A percentile compares a stretch with the other conserved stretches of the same genome.
Conservation (phyloP, 2,113 vertebrate species). For the Cyanoramphus novaezelandiae region DNA sequence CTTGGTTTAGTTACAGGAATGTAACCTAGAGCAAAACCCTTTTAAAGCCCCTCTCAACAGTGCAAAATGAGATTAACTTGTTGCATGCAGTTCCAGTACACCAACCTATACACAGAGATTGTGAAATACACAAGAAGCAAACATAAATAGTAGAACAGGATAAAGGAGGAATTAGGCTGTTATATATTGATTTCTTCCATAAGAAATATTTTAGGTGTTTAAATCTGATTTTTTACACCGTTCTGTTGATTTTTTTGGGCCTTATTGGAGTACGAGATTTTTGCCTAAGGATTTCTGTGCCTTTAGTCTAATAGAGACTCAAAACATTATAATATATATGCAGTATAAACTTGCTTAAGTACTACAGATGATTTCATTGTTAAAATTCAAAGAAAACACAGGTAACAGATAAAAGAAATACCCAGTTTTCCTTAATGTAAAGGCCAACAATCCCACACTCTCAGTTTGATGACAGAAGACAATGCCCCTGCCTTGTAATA, state of each 20-base stretch:
- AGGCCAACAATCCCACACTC: neutral
- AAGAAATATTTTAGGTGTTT: neutral
- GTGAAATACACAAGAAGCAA: neutral
- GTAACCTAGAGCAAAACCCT: neutral
- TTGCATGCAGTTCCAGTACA: neutral
- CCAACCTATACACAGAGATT: too few species aligned
- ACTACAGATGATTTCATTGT: neutral
- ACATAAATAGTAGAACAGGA: neutral
- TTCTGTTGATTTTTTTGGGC: neutral
- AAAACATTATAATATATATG: neutral
- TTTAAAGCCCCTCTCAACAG: neutral
- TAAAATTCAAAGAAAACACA: neutral
- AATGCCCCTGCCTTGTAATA: accelerated
- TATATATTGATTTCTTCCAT: neutral
- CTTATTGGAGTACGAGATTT: neutral
- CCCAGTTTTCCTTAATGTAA: neutral
- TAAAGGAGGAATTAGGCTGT: neutral
- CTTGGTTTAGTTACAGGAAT: neutral
- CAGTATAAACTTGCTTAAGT: neutral
- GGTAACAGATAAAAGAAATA: neutral
- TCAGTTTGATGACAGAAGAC: accelerated
- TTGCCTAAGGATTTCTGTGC: neutral
- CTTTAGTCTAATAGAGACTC: neutral
- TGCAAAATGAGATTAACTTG: neutral
- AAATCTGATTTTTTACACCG: neutral